A percentile compares a stretch with the other conserved stretches of the same genome.
These are phyloP conservation scores for Eristalis intricaria DNA, from an alignment of 2,888 invertebrate genomes.

Conservation along the genomic window DNA sequence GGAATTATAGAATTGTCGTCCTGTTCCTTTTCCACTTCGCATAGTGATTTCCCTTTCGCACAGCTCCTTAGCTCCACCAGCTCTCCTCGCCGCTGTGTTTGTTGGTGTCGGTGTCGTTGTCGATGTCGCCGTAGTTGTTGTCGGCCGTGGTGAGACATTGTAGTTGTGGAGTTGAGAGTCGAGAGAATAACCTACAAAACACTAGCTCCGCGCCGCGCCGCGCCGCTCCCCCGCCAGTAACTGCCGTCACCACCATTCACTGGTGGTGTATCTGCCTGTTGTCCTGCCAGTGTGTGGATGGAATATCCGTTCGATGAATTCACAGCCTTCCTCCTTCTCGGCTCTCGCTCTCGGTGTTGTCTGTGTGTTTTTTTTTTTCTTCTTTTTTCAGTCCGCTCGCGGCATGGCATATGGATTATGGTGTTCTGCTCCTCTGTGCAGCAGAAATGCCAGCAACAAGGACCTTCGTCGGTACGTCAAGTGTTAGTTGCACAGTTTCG, in stretches of 20 bases:
- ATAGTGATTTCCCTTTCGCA: conserved; percentile 24
- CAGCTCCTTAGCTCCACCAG: not conserved
- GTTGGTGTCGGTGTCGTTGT: not conserved
- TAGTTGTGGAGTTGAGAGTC: conserved; percentile 11
- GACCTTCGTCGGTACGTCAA: conserved; percentile 41
- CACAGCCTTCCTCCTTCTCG: conserved; percentile 2
- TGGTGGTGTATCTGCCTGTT: conserved; percentile 30
- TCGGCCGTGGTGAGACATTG: not conserved
- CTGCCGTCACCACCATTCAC: conserved; percentile 24
- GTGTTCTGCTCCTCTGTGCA: conserved; percentile 37
- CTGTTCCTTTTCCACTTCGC: conserved; percentile 29
- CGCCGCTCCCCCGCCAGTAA: not conserved
- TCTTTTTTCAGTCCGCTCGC: conserved; percentile 17
- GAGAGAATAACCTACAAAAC: conserved; percentile 42
- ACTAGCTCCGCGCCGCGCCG: not conserved
- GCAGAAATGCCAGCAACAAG: conserved; percentile 19
- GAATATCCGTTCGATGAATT: conserved; percentile 44
- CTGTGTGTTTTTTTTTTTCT: conserved; percentile 28
- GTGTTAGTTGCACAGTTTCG: conserved; percentile 60
- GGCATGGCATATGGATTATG: conserved; percentile 26
- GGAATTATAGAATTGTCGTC: conserved; percentile 5
- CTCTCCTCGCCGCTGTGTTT: not conserved
- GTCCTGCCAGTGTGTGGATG: conserved; percentile 35
- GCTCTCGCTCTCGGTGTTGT: conserved; percentile 7
- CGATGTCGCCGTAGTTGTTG: not conserved